A percentile compares a stretch with the other conserved stretches of the same genome.
These are phyloP conservation scores for Cyprinodon brontotheroides DNA, from an alignment of 2,113 vertebrate genomes.

Conservation along the genomic window DNA sequence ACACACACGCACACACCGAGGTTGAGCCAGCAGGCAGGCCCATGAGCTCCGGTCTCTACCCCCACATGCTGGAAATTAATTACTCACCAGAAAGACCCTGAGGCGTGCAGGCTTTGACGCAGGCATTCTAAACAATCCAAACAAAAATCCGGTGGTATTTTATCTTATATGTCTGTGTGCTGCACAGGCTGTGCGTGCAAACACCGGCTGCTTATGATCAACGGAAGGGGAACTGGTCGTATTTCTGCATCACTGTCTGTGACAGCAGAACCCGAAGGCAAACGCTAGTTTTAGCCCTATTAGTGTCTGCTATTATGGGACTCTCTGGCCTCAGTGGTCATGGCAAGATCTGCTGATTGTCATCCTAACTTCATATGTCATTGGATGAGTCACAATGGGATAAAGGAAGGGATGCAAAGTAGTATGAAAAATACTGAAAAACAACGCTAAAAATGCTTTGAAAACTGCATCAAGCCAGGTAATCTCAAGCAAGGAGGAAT, in stretches of 20 bases:
- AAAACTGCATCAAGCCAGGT: conserved; percentile 16
- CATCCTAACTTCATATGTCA: conserved; percentile 15
- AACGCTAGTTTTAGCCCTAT: conserved; percentile 19
- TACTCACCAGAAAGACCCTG: conserved; percentile 75
- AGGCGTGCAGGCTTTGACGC: conserved; percentile 63
- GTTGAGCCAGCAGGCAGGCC: conserved; percentile 61
- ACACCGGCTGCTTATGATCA: conserved; percentile 22
- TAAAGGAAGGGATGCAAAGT: conserved; percentile 12
- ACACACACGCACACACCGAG: conserved; percentile 26
- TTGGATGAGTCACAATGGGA: conserved; percentile 1
- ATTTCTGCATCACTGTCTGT: conserved; percentile 16
- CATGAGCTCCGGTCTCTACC: conserved; percentile 64
- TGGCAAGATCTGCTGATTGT: conserved; percentile 36
- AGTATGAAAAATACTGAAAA: conserved; percentile 3
- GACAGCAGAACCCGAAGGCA: conserved; percentile 22
- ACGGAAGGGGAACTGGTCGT: background rate
- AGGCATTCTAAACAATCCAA: conserved; percentile 72
- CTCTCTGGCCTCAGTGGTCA: conserved; percentile 41
- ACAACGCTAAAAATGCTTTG: background rate
- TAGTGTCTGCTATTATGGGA: conserved; percentile 33
- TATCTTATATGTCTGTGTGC: conserved; percentile 25
- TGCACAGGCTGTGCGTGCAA: background rate
- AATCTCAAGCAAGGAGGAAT: conserved; percentile 61
- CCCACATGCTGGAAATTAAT: conserved; percentile 77
- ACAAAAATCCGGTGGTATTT: conserved; percentile 65